Conservation (phyloP, 2,888 invertebrate species). For the Hydropsyche betteni region DNA sequence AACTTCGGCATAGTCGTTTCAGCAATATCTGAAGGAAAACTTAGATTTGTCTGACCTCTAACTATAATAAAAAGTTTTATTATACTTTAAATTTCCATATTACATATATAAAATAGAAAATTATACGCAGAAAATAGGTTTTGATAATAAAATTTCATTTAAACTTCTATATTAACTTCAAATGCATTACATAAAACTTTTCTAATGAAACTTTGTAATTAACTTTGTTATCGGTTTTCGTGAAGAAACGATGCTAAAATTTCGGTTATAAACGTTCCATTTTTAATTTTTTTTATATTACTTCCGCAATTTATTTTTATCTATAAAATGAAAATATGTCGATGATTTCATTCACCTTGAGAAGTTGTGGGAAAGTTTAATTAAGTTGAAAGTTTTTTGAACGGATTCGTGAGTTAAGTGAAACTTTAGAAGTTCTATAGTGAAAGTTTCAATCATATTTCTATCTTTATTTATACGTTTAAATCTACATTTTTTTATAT, state of each 20-base stretch:
- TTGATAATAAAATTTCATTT: constrained; percentile 13
- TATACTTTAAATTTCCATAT: background rate
- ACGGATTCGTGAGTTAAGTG: constrained; percentile 11
- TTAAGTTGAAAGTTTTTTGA: constrained; percentile 12
- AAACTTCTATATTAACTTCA: background rate
- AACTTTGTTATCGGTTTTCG: constrained; percentile 26
- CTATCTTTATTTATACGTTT: background rate
- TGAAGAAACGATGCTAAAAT: background rate
- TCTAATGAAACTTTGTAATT: constrained; percentile 43
- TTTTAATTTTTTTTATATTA: background rate
- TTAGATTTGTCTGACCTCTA: background rate
- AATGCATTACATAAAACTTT: constrained; percentile 29
- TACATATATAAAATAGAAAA: background rate
- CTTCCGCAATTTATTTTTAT: background rate
- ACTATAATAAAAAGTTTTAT: background rate
- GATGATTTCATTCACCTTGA: background rate
- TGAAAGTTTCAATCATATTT: constrained; percentile 18
- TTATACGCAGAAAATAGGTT: background rate
- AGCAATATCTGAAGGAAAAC: constrained; percentile 19
- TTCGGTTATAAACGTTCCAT: background rate
- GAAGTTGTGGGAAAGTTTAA: background rate
- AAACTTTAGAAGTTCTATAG: background rate
- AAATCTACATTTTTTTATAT: too few species aligned
- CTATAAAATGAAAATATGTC: background rate
- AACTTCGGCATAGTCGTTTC: constrained; percentile 1